These are phyloP conservation scores for Lophura nycthemera DNA, from an alignment of 2,113 vertebrate genomes.

Conservation along the genomic window DNA sequence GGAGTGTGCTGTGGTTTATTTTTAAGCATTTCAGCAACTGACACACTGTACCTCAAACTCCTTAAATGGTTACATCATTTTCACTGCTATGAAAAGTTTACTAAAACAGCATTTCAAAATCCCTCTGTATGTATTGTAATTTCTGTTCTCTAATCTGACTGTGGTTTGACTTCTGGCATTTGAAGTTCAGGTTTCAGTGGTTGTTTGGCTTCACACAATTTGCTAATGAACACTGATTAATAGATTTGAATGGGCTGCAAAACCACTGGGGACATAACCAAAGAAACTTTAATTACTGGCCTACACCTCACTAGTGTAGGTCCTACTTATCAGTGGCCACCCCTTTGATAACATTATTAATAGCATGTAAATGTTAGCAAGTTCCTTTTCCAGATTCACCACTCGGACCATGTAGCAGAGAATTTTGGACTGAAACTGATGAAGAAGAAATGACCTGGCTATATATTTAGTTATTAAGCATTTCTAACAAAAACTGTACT, in stretches of 20 bases:
- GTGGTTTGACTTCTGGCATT: conserved; percentile 41
- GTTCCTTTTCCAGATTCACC: not conserved
- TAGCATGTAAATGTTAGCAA: not conserved
- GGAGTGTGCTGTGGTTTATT: not conserved
- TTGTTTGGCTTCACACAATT: not conserved
- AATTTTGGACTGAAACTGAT: not conserved
- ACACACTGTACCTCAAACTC: conserved; percentile 30
- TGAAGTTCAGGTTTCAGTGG: not conserved
- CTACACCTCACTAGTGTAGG: not conserved
- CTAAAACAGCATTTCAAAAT: conserved; percentile 49
- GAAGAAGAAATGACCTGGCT: not conserved
- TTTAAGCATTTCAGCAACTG: conserved; percentile 54
- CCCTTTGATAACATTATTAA: not conserved
- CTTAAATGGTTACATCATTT: conserved; percentile 44
- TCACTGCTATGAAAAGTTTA: conserved; percentile 35
- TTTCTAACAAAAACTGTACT: not conserved
- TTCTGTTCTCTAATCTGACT: conserved; percentile 6
- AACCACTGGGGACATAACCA: not conserved
- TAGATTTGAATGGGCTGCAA: not conserved
- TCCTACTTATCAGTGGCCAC: not conserved
- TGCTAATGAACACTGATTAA: not conserved
- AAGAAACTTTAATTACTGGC: not conserved
- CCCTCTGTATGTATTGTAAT: not conserved
- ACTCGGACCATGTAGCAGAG: not conserved
- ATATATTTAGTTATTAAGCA: not conserved